These are phyloP conservation scores for Onychostoma macrolepis DNA, from an alignment of 2,113 vertebrate species.

Conservation along the genomic window DNA sequence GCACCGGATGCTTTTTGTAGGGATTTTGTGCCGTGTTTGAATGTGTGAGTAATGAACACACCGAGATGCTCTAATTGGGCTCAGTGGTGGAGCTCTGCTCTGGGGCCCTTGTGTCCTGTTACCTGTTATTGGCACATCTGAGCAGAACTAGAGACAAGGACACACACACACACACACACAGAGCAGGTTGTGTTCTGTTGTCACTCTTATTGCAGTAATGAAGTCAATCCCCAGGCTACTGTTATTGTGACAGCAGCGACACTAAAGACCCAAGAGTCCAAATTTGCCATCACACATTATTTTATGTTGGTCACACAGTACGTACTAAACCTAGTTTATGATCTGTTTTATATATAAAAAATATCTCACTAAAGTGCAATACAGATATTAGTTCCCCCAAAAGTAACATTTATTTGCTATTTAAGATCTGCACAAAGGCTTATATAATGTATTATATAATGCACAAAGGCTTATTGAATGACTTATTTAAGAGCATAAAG, in stretches of 20 bases:
- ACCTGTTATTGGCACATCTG: constrained; percentile 27
- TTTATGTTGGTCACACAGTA: constrained; percentile 31
- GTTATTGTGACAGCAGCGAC: constrained; percentile 32
- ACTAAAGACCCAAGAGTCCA: constrained; percentile 40
- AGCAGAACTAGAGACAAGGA: constrained; percentile 10
- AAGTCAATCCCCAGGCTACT: constrained; percentile 29
- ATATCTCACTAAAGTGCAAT: background rate
- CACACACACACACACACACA: background rate
- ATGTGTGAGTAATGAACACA: background rate
- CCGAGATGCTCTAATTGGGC: constrained; percentile 38
- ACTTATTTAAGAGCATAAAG: too few species aligned
- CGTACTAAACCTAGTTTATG: background rate
- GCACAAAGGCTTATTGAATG: too few species aligned
- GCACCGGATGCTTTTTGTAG: background rate
- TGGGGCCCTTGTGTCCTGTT: constrained; percentile 17
- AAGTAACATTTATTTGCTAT: background rate
- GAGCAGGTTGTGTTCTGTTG: background rate
- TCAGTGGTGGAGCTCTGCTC: constrained; percentile 32
- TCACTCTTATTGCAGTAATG: constrained; percentile 18
- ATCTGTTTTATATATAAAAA: background rate
- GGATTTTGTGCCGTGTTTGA: background rate
- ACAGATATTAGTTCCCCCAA: background rate
- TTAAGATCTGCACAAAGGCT: too few species aligned
- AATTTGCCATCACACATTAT: constrained; percentile 39
- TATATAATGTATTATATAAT: too few species aligned